Base-by-base conservation (phyloP, 2,888 invertebrate genomes). In the Aphidoletes aphidimyza region DNA sequence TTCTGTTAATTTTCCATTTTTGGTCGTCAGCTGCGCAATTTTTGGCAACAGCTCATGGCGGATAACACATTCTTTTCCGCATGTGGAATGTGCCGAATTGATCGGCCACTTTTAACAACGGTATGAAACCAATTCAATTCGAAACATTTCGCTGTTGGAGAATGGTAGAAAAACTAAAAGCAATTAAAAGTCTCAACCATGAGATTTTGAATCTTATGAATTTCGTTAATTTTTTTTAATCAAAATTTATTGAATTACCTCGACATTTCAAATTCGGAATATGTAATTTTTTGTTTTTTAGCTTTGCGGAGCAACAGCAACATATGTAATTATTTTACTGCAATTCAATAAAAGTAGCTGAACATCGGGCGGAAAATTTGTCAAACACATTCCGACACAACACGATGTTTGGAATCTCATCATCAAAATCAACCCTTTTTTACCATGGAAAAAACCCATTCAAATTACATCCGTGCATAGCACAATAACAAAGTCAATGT, bases 281-380 rank as follows among this genome's bases (percentile, higher is more conserved):
- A 39, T 19, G 83, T 84, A 54, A 34, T 54, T 49, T 84, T 84
- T 86, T n/a, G 39, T 54, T 86, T 88, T 89, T 22, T 87, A 92
- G 92, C 90, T 91, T 85, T 89, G 90, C 5, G 91, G 91, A 2
- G 91, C 91, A 19, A 91, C 92, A 37, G 91, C 91, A 30, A 92
- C 92, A 14, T 92, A 92, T 87, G 88, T 92, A 85, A 91, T 92
- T 1, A 92, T 92, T 86, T 88, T 92, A 37, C 91, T 92, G 86
- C 92, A 92, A 87, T 92, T 92, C 86, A 91, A 92, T 30, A 42
- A 54, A 54, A 14, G 3, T 26, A 26, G 22, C 22, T 54, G 22
- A 54, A 54, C 2, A 22, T 26, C 54, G n/a, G n/a, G n/a, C n/a
- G n/a, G n/a, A n/a, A n/a, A n/a, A n/a, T n/a, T n/a, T n/a, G n/a